phyloP scores from a whole-genome alignment of 2,113 vertebrate genomes.

The Coregonus clupeaformis region DNA sequence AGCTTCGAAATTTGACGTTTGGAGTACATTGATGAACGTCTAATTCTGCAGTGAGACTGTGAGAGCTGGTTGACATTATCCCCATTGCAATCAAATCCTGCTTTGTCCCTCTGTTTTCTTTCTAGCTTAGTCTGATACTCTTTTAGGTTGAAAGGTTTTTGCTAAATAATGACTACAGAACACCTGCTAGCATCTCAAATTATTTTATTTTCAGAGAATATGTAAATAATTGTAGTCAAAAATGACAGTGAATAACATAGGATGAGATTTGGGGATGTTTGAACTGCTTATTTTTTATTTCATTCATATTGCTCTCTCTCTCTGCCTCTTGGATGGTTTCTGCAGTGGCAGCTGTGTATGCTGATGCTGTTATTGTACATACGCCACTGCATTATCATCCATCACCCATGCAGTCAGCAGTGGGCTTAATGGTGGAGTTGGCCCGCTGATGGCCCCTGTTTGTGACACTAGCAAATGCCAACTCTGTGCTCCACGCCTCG shows the following conservation, averaged over 20 bases:
- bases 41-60: no score
- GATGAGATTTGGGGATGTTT: not conserved
- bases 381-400: constrained; percentile 34
- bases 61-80: no score
- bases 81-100: no score
- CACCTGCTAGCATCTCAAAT: no score
- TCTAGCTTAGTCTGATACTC: not conserved
- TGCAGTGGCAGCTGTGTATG: not conserved
- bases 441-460: constrained; percentile 35
- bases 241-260: not conserved
- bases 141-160: not conserved
- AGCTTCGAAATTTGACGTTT: no score
- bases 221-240: not conserved
- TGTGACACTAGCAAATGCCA: constrained; percentile 29
- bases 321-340: not conserved
- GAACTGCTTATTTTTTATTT: not conserved
- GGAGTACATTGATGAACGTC: no score
- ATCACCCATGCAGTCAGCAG: constrained; percentile 24
- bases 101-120: no score
- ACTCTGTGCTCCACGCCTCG: constrained; percentile 22
- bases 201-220: no score
- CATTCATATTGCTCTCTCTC: not conserved
- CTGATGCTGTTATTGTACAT: constrained; percentile 33
- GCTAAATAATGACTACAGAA: not conserved
- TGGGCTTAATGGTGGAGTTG: constrained; percentile 28